Percentiles rank a stretch among this genome's conserved stretches.
These are phyloP conservation scores for Grammomys surdaster DNA, from an alignment of 2,113 vertebrate species.

Conservation along the genomic window DNA sequence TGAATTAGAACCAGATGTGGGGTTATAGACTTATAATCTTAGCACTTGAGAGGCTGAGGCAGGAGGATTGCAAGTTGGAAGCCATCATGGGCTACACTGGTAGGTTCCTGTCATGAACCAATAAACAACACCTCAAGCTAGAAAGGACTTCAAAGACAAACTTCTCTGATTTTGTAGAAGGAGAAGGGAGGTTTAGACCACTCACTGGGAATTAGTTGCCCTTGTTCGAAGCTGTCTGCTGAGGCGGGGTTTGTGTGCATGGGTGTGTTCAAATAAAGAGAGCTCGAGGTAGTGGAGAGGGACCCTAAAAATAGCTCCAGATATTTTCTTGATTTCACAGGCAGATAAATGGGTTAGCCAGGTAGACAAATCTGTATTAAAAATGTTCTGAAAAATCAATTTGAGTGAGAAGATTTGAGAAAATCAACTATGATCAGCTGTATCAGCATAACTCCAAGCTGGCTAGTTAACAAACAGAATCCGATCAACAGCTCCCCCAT, in stretches of 20 bases:
- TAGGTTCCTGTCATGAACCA: background rate
- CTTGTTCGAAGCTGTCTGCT: fast-evolving
- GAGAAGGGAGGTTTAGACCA: background rate
- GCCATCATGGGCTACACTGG: background rate
- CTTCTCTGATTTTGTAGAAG: background rate
- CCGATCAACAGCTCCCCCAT: constrained; percentile 79
- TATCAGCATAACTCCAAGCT: constrained; percentile 82
- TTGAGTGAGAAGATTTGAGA: constrained; percentile 81
- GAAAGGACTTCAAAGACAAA: constrained; percentile 1
- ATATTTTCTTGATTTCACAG: constrained; percentile 51
- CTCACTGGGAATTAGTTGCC: background rate
- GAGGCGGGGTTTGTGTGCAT: fast-evolving
- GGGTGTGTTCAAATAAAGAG: fast-evolving
- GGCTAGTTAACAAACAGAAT: constrained; percentile 79
- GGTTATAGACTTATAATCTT: background rate
- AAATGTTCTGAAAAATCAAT: constrained; percentile 80
- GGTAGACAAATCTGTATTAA: constrained; percentile 68
- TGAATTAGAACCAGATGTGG: background rate
- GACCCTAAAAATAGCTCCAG: background rate
- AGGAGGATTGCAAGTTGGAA: background rate
- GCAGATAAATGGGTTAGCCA: constrained; percentile 79
- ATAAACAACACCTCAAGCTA: background rate
- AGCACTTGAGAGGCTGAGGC: background rate
- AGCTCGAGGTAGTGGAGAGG: background rate
- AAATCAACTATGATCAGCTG: constrained; percentile 79